phyloP scores from a whole-genome alignment of 2,113 vertebrate species.

The Phycodurus eques region DNA sequence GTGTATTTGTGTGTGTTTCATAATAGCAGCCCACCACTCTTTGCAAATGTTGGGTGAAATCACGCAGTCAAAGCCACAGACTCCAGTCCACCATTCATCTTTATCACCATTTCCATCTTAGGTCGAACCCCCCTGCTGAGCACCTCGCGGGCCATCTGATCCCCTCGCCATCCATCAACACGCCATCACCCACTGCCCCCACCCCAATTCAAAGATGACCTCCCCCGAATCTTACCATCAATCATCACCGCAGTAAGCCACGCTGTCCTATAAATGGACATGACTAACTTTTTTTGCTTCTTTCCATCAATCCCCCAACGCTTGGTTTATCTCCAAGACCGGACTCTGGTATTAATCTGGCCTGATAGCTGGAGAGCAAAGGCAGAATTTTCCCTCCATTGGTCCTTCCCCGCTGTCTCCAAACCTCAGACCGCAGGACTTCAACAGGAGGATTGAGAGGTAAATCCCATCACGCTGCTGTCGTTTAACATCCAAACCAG shows the following conservation, averaged over 20 bases:
- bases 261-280: conserved; percentile 20
- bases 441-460: conserved; percentile 69
- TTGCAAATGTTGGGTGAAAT: conserved; percentile 54
- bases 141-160: conserved; percentile 34
- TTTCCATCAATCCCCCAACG: background rate
- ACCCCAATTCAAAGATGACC: conserved; percentile 25
- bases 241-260: conserved; percentile 9
- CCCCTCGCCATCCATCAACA: conserved; percentile 36
- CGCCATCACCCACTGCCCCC: conserved; percentile 25
- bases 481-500: conserved; percentile 70
- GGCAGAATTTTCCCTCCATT: conserved; percentile 41
- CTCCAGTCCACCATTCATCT: conserved; percentile 55
- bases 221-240: conserved; percentile 16
- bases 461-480: conserved; percentile 74
- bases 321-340: conserved; percentile 14
- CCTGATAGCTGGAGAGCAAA: conserved; percentile 34
- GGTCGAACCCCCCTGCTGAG: conserved; percentile 25
- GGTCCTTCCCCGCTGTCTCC: conserved; percentile 49
- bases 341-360: conserved; percentile 35
- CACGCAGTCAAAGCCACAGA: conserved; percentile 62
- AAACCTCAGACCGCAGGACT: conserved; percentile 70
- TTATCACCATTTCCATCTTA: conserved; percentile 40
- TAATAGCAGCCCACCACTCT: conserved; percentile 43
- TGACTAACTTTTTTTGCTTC: conserved; percentile 6
- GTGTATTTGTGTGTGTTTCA: background rate